These are phyloP conservation scores for Chiloscyllium punctatum DNA, from an alignment of 2,797 vertebrate genomes.

Conservation along the genomic window DNA sequence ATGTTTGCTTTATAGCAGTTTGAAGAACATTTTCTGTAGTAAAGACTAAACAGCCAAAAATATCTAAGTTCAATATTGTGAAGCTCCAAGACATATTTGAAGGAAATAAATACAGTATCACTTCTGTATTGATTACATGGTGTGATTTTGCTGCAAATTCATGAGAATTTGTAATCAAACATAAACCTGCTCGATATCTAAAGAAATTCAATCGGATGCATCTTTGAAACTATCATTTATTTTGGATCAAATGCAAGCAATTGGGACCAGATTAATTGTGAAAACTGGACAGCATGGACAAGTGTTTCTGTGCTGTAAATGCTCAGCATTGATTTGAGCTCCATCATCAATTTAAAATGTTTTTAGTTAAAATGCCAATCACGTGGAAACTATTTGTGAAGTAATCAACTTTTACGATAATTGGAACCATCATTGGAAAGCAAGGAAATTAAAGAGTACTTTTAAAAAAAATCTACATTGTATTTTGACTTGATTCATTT, in stretches of 20 bases:
- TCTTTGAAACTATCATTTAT: no score
- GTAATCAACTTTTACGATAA: neutral
- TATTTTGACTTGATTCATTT: no score
- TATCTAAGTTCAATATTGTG: neutral
- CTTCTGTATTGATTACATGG: neutral
- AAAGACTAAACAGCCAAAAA: neutral
- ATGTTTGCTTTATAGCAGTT: neutral
- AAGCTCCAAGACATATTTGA: neutral
- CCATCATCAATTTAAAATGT: no score
- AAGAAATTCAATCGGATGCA: neutral
- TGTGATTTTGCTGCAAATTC: conserved; percentile 23
- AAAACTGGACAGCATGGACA: no score
- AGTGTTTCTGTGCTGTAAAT: no score
- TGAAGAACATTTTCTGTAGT: neutral
- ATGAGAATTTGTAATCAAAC: neutral
- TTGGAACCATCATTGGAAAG: neutral
- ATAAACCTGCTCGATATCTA: neutral
- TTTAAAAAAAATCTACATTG: neutral
- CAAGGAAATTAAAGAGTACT: neutral
- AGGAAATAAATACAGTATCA: neutral
- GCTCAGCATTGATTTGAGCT: no score
- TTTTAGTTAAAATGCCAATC: neutral
- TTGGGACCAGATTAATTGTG: no score
- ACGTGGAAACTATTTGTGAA: neutral
- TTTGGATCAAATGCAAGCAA: no score